Base-by-base conservation (phyloP, 2,888 invertebrate genomes). In the Deilephila elpenor region DNA sequence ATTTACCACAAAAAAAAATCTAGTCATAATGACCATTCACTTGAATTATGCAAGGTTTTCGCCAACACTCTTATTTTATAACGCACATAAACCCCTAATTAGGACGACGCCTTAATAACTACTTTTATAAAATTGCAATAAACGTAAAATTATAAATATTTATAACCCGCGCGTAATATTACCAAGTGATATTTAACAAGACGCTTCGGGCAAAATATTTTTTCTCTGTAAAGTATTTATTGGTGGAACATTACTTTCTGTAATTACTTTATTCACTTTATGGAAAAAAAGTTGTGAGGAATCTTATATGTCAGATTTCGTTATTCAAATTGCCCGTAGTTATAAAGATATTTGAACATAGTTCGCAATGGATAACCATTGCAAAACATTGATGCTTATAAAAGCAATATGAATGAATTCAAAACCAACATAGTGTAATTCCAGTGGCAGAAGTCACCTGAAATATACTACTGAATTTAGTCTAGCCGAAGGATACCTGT, bases 1-100 rank as follows among this genome's bases (percentile, higher is more conserved):
- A 14, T 44, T 44, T 1, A 7, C 4, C 37, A 37, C 37, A 44
- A 44, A 44, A 11, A n/a, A 44, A 11, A 11, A 11, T 44, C 3
- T 44, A 44, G 14, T 11, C 44, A 44, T 44, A 6, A 19, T 19
- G 56, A n/a, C n/a, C 7, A 56, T 56, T 6, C 5, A n/a, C 17
- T 19, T 19, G 17, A n/a, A 56, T 5, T 19, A n/a, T 8, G 25
- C 14, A 60, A 29, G 4, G 11, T 17, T 60, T 29, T 60, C 14
- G 29, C 11, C 60, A 60, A 60, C 29, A 29, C 17, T 60, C n/a
- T 56, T n/a, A 78, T 79, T 83, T 84, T 84, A 83, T 78, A 83
- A 80, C 81, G 72, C 75, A 75, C 80, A 80, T 87, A 86, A 87
- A 86, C 82, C 78, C 83, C 83, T 87, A 87, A 89, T 88, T 86